Conservation (phyloP, 2,113 vertebrate species). For the Salvelinus fontinalis region DNA sequence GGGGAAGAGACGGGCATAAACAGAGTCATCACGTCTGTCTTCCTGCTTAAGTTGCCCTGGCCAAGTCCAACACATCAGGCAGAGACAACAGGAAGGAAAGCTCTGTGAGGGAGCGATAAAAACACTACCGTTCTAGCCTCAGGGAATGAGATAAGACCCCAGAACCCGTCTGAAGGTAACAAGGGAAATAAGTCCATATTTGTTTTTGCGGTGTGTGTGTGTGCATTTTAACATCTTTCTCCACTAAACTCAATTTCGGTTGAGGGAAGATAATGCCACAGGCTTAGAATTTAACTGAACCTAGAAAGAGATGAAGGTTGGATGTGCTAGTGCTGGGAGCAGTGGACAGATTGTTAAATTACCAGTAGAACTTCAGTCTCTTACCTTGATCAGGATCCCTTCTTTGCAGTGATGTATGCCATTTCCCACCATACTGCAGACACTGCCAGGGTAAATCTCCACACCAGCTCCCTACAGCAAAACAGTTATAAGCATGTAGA, state of each 20-base stretch:
- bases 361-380: slow-evolving; percentile 13
- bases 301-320: too few species aligned
- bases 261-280: slow-evolving; percentile 12
- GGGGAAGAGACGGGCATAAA: slow-evolving; percentile 31
- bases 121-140: background rate
- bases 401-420: slow-evolving; percentile 96
- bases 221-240: too few species aligned
- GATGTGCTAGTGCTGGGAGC: background rate
- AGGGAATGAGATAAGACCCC: too few species aligned
- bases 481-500: background rate
- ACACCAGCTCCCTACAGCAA: slow-evolving; percentile 87
- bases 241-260: slow-evolving; percentile 21
- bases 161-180: slow-evolving; percentile 34
- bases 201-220: slow-evolving; percentile 5
- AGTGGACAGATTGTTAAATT: background rate
- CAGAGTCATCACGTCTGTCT: slow-evolving; percentile 14
- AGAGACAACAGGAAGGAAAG: too few species aligned
- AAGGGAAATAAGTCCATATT: slow-evolving; percentile 21
- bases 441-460: slow-evolving; percentile 93
- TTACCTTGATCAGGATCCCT: slow-evolving; percentile 95
- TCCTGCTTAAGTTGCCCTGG: background rate
- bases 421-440: slow-evolving; percentile 81
- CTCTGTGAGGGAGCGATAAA: too few species aligned
- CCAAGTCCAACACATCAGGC: background rate
- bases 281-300: too few species aligned